These are phyloP conservation scores for Polyergus mexicanus DNA, from an alignment of 1,140 invertebrate genomes.

Conservation along the genomic window DNA sequence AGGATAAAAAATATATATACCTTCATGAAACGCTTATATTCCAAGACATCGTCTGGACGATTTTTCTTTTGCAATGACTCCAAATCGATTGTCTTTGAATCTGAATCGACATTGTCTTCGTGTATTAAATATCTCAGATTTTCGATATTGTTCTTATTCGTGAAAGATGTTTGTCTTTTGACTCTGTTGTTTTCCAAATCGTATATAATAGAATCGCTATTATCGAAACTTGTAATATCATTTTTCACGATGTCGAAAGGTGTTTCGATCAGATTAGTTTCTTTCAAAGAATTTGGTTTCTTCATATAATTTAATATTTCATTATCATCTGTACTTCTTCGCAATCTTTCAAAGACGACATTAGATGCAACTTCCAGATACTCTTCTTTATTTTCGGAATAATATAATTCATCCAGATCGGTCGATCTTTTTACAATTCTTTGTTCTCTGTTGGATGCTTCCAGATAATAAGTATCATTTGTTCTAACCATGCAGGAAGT, in stretches of 20 bases:
- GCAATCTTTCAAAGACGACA: conserved; percentile 81
- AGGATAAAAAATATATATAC: conserved; percentile 61
- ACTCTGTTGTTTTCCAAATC: conserved; percentile 66
- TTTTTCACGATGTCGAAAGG: conserved; percentile 16
- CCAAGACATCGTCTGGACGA: conserved; percentile 78
- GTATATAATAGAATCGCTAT: not conserved
- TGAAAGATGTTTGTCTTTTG: conserved; percentile 51
- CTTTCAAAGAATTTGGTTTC: not conserved
- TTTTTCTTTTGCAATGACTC: conserved; percentile 75
- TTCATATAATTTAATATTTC: conserved; percentile 39
- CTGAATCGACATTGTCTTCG: conserved; percentile 59
- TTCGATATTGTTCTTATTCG: conserved; percentile 54
- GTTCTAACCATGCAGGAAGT: conserved; percentile 93
- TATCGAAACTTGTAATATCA: not conserved
- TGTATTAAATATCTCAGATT: conserved; percentile 55
- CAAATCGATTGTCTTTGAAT: conserved; percentile 75
- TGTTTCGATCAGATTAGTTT: not conserved
- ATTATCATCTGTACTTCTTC: conserved; percentile 67
- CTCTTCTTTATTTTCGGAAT: conserved; percentile 64
- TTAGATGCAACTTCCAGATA: conserved; percentile 81
- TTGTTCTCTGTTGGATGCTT: conserved; percentile 72
- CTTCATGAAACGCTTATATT: conserved; percentile 80
- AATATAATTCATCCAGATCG: conserved; percentile 68
- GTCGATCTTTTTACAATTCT: conserved; percentile 82
- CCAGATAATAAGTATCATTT: conserved; percentile 89